phyloP scores from a whole-genome alignment of 2,113 vertebrate species.

The Forbesichthys agassizii region DNA sequence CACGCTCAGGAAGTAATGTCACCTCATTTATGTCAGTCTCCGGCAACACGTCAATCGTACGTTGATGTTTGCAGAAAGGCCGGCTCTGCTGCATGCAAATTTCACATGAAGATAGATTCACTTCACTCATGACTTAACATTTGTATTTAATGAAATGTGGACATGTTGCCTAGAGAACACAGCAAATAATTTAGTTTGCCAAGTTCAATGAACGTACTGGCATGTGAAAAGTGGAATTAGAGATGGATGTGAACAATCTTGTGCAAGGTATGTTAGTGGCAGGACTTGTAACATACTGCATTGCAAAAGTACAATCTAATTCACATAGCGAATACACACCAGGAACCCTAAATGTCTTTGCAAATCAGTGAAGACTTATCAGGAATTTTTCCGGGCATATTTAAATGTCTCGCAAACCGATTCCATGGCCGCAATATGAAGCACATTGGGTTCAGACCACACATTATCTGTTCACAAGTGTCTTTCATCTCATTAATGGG shows the following conservation, averaged over 20 bases:
- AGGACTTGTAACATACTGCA: no score
- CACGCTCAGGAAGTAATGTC: constrained; percentile 37
- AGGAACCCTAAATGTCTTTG: no score
- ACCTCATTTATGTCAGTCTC: constrained; percentile 64
- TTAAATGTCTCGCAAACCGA: not conserved
- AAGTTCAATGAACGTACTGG: no score
- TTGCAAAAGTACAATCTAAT: no score
- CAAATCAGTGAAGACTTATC: not conserved
- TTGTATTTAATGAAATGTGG: no score
- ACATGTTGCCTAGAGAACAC: no score
- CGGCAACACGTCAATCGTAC: constrained; percentile 40
- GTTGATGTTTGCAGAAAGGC: constrained; percentile 20
- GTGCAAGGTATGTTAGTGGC: no score
- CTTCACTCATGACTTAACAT: no score
- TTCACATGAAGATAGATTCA: not conserved
- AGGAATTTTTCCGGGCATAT: constrained; percentile 4
- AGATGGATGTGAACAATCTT: no score
- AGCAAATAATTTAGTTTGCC: no score
- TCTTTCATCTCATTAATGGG: constrained; percentile 47
- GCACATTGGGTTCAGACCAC: constrained; percentile 21
- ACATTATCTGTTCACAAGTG: constrained; percentile 1
- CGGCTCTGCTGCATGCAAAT: not conserved
- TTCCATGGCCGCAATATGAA: constrained; percentile 40
- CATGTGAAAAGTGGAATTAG: no score
- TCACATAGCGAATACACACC: no score